Base-by-base conservation (phyloP, 2,888 invertebrate species). In the Ceramica pisi region DNA sequence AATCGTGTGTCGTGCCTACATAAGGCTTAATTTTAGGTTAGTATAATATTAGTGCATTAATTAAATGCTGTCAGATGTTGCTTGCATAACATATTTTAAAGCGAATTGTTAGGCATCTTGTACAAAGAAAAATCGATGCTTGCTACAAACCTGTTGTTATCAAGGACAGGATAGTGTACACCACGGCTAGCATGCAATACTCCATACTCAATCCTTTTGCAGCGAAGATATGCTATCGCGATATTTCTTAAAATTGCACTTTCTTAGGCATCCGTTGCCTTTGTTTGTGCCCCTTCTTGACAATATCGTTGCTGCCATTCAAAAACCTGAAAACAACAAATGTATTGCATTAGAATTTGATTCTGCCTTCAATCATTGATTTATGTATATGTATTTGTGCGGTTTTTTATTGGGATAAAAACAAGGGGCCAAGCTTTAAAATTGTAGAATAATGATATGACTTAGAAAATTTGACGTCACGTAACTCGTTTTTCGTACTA, bases 101-200 rank as follows among this genome's bases (percentile, higher is more conserved):
- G 12, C 5, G 7, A 60, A 56, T 23, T 53, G 38, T 46, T 44
- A 46, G 19, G 44, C 50, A 38, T 60, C 23, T 64, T 51, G 8
- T 61, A 46, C 21, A 46, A 48, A 73, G 51, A 67, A 56, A 67
- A 79, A 44, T 67, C 48, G 50, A 67, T 68, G 74, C 55, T 85
- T 68, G 74, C 55, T 85, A 91, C 93, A 46, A 88, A 94, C 94
- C 94, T 93, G 92, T 90, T 80, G 89, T 85, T 80, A 91, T 86
- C 76, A 93, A 89, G 81, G 93, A 89, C 86, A 94, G 82, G 81
- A 92, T 82, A 72, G 88, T 86, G 73, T 87, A 82, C 83, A 89
- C 87, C 83, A 91, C 84, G 48, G 89, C 86, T 82, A 92, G 71
- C 71, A 90, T 72, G 69, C 86, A 89, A 86, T 91, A 90, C 87